Evolutionary conservation across 2,888 invertebrate species (phyloP), one percentile per base, ranked within the genome.

Genomic region (Eilema griseolum): DNA sequence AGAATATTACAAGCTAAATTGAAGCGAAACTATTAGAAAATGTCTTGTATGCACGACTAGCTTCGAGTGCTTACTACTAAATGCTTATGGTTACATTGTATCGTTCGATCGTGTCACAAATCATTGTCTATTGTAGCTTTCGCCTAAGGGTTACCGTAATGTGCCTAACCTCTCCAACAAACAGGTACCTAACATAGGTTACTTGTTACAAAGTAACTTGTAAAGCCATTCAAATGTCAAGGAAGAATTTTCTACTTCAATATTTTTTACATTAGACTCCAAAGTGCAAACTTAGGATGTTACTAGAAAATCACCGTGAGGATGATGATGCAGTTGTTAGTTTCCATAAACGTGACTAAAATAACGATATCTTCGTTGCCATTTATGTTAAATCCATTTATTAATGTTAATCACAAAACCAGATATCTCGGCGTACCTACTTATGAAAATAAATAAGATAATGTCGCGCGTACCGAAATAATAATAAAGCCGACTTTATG

Each of bases 331-430:
- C 16, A 3, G 41, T 16, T 16, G 41, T 41, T 41, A 16, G 14
- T 16, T 41, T 41, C 1, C 33, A 33, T 10, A 33, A 8, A 41
- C 41, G 41, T 16, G 14, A 16, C 61, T 33, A 61, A 61, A 28
- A 61, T 61, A 31, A 31, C 11, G 24, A 62, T 16, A 24, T 41
- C 16, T 8, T 61, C 31, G 31, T 14, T 26, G 26, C 12, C 31
- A 61, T 31, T 61, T 33, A 33, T 61, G 37, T 23, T 23, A 61
- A 33, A 62, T 16, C 62, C 16, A 62, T 41, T 61, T 33, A 62
- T 23, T 62, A 41, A 62, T 41, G 24, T 62, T 62, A 62, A 37
- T 62, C 5, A 26, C 24, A 37, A 41, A 62, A 24, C 41, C 24
- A 41, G 37, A 41, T 41, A 62, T 24, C 23, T 33, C 61, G 37